Conservation (phyloP, 2,113 vertebrate species). For the Protomyctophum bolini region DNA sequence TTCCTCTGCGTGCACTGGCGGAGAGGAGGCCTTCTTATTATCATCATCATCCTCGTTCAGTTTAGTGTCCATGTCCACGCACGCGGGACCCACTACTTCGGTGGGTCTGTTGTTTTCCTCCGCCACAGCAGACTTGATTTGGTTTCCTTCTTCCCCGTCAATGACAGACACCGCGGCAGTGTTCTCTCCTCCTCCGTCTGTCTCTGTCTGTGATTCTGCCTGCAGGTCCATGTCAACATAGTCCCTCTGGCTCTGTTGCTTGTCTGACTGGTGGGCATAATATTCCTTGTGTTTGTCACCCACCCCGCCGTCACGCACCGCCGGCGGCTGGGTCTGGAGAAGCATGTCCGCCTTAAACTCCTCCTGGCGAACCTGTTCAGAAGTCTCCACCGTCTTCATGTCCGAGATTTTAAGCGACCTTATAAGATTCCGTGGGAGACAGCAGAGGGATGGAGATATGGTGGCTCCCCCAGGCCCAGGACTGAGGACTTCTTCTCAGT, state of each 20-base stretch:
- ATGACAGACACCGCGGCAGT: constrained; percentile 26
- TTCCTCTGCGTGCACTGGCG: not conserved
- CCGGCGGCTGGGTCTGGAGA: too few relatives aligned
- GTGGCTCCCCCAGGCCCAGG: too few relatives aligned
- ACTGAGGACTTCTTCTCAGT: too few relatives aligned
- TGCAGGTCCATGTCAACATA: constrained; percentile 68
- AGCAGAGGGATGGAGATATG: not conserved
- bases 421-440: constrained; percentile 25
- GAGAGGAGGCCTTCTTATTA: not conserved
- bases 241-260: constrained; percentile 9
- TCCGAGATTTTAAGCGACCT: not conserved
- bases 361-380: constrained; percentile 36
- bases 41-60: not conserved
- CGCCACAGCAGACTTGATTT: constrained; percentile 22
- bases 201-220: constrained; percentile 12
- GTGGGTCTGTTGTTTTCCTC: constrained; percentile 9
- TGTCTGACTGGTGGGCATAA: too few relatives aligned
- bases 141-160: constrained; percentile 38
- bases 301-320: too few relatives aligned
- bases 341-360: too few relatives aligned
- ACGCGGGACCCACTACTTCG: not conserved
- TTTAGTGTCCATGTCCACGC: not conserved
- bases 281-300: not conserved
- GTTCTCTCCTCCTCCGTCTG: constrained; percentile 9
- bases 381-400: constrained; percentile 61